phyloP scores from a whole-genome alignment of 2,888 invertebrate species.

The Abrostola triplasia region DNA sequence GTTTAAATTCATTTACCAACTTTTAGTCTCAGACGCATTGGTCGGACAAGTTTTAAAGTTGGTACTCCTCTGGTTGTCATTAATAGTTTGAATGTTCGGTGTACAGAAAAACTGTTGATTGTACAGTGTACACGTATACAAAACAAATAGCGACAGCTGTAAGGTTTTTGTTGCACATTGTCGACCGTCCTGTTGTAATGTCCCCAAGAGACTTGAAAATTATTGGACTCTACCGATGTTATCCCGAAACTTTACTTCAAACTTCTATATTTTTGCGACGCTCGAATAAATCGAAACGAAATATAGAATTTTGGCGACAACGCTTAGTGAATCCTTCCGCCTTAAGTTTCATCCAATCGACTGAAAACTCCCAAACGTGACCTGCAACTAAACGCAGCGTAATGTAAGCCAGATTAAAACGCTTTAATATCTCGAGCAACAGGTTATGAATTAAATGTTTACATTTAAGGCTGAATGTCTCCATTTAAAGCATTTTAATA shows the following conservation, averaged over 20 bases:
- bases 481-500: constrained; percentile 35
- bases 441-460: constrained; percentile 40
- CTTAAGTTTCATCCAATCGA: constrained; percentile 37
- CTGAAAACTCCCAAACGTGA: constrained; percentile 43
- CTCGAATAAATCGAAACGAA: constrained; percentile 42
- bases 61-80: constrained; percentile 57
- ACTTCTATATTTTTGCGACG: constrained; percentile 26
- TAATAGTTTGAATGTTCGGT: constrained; percentile 49
- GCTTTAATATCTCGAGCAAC: constrained; percentile 41
- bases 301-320: constrained; percentile 39
- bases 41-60: constrained; percentile 54
- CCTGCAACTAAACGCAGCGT: constrained; percentile 30
- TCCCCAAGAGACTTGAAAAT: constrained; percentile 34
- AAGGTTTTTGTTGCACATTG: constrained; percentile 40
- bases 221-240: constrained; percentile 35
- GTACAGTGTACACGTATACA: constrained; percentile 7
- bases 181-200: constrained; percentile 32
- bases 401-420: constrained; percentile 38
- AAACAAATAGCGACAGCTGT: constrained; percentile 31
- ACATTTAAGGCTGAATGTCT: constrained; percentile 23
- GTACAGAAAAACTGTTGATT: constrained; percentile 3
- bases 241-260: constrained; percentile 37
- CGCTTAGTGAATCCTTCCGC: constrained; percentile 41
- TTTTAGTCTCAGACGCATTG: constrained; percentile 20
- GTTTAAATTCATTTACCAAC: constrained; percentile 48